Conservation (phyloP, 1,140 invertebrate species). For the Drosophila rufa region DNA sequence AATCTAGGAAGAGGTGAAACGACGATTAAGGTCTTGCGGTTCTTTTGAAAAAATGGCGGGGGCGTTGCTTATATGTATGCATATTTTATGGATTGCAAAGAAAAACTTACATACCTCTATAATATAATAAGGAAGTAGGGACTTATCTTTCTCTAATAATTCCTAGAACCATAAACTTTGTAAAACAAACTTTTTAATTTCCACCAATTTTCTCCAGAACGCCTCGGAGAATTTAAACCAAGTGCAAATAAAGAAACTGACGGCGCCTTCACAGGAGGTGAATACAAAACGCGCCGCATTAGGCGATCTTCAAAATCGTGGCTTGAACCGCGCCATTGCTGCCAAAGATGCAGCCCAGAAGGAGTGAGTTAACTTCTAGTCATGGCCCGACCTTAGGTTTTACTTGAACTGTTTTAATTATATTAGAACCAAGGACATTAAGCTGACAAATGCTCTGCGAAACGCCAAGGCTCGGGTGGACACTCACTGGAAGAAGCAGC, state of each 20-base stretch:
- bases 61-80: neutral
- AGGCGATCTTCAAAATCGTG: slow-evolving; percentile 82
- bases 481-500: slow-evolving; percentile 79
- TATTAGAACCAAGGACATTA: slow-evolving; percentile 62
- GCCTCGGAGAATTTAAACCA: slow-evolving; percentile 70
- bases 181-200: neutral
- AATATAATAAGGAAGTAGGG: too few species aligned
- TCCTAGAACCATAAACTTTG: too few species aligned
- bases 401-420: neutral
- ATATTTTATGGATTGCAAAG: neutral
- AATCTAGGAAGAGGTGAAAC: slow-evolving; percentile 5
- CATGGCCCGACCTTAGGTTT: neutral
- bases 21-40: slow-evolving; percentile 16
- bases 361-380: slow-evolving; percentile 59
- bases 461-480: slow-evolving; percentile 79
- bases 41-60: slow-evolving; percentile 58
- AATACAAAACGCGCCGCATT: slow-evolving; percentile 79
- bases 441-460: slow-evolving; percentile 63
- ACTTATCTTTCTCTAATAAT: too few species aligned
- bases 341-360: slow-evolving; percentile 73
- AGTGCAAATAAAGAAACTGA: slow-evolving; percentile 74
- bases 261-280: slow-evolving; percentile 61
- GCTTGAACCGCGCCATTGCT: slow-evolving; percentile 46
- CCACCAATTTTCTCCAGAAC: slow-evolving; percentile 51
- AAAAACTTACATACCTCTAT: too few species aligned